Evolutionary conservation across 1,140 invertebrate genomes (phyloP).

Genomic region (Pygmarrhopalites habei): DNA sequence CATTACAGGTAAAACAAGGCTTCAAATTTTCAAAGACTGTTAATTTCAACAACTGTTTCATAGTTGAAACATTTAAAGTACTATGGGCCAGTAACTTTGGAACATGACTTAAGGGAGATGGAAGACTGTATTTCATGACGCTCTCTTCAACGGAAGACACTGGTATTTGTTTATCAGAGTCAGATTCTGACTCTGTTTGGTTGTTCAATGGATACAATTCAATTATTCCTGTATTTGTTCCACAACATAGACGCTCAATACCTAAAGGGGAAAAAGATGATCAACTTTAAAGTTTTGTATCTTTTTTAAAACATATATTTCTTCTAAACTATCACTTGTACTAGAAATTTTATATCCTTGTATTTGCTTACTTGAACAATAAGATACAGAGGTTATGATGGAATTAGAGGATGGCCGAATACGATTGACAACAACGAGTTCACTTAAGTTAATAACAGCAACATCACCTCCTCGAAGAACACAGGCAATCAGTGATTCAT

Average conservation of each 20-base stretch:
- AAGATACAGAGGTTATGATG: conserved; percentile 30
- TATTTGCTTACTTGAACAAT: conserved; percentile 35
- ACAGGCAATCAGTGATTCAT: conserved; percentile 17
- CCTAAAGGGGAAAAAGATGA: conserved; percentile 47
- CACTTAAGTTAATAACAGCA: conserved; percentile 20
- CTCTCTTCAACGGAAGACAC: no score
- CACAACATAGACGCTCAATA: conserved; percentile 74
- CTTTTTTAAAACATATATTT: no score
- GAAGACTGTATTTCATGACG: no score
- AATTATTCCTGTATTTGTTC: conserved; percentile 66
- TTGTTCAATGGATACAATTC: conserved; percentile 58
- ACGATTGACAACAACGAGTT: conserved; percentile 47
- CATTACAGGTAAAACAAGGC: conserved; percentile 68
- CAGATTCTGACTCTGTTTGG: conserved; percentile 8
- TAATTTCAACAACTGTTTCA: conserved; percentile 55
- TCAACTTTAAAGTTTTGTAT: background rate
- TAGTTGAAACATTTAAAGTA: conserved; percentile 48
- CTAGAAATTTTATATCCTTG: no score
- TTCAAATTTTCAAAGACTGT: conserved; percentile 57
- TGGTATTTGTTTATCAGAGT: background rate
- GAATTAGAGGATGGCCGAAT: conserved; percentile 41
- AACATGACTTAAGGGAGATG: no score
- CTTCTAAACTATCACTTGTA: no score
- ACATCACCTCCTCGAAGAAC: conserved; percentile 24
- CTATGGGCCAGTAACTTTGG: conserved; percentile 52